A percentile compares a stretch with the other conserved stretches of the same genome.
Conservation (phyloP, 2,888 invertebrate genomes). For the Polylopha cassiicola region DNA sequence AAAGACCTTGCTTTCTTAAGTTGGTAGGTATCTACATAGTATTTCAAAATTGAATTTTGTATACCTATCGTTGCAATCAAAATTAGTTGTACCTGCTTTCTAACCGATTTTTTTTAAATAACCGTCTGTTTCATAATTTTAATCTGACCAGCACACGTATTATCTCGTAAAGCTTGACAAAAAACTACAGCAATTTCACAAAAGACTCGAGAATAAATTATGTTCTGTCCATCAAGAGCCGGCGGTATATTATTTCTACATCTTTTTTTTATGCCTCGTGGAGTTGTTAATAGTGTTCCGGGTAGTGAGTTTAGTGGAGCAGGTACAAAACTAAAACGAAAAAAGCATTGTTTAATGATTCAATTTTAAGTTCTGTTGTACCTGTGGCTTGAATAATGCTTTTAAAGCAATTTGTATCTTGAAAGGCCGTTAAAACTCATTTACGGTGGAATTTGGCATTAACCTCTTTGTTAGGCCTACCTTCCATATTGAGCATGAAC, state of each 20-base stretch:
- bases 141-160: not conserved
- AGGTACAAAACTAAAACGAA: conserved; percentile 57
- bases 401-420: not conserved
- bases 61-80: too few species aligned
- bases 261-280: conserved; percentile 59
- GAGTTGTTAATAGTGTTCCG: conserved; percentile 68
- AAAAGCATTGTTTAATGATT: conserved; percentile 44
- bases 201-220: conserved; percentile 48
- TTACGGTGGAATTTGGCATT: conserved; percentile 13
- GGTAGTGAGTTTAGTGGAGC: conserved; percentile 58
- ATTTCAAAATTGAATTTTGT: too few species aligned
- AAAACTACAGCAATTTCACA: conserved; percentile 30
- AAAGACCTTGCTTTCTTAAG: too few species aligned
- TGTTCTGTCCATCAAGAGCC: conserved; percentile 47
- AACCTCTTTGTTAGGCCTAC: conserved; percentile 11
- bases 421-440: conserved; percentile 1
- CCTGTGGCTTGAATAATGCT: too few species aligned
- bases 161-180: not conserved
- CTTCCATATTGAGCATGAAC: conserved; percentile 14
- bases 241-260: conserved; percentile 50
- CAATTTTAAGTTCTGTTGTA: conserved; percentile 35
- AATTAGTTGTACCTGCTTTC: too few species aligned
- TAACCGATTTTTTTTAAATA: too few species aligned
- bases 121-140: too few species aligned
- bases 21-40: too few species aligned